Percentiles rank a stretch among this genome's conserved stretches.
These are phyloP conservation scores for Myotis findleyi DNA, from an alignment of 2,797 vertebrate genomes.

Conservation along the genomic window DNA sequence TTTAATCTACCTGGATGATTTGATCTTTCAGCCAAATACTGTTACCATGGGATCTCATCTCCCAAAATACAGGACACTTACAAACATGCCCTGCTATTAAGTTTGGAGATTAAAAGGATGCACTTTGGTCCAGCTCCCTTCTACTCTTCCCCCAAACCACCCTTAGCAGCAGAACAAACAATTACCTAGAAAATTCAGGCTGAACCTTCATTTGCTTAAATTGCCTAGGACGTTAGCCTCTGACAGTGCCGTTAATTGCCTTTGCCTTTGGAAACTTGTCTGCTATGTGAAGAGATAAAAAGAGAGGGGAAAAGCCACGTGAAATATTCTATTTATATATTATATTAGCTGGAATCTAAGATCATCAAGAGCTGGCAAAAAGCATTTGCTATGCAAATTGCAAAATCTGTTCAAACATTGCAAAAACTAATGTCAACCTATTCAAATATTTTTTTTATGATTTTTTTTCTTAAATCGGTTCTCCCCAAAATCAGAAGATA, in stretches of 20 bases:
- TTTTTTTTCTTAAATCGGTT: not conserved
- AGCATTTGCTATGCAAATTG: not conserved
- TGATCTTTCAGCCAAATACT: constrained; percentile 14
- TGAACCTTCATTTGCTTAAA: constrained; percentile 67
- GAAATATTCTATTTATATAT: constrained; percentile 43
- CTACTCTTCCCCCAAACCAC: constrained; percentile 36
- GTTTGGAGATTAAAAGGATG: constrained; percentile 32
- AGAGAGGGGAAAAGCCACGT: not conserved
- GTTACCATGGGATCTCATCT: not conserved
- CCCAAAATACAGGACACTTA: constrained; percentile 21
- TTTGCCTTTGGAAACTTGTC: constrained; percentile 62
- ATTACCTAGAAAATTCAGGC: constrained; percentile 72
- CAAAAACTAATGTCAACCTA: not conserved
- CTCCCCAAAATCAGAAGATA: not conserved
- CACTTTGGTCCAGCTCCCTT: not conserved
- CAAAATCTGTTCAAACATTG: constrained; percentile 24
- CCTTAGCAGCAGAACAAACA: constrained; percentile 70
- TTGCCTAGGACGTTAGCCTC: constrained; percentile 69
- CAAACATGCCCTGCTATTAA: constrained; percentile 28
- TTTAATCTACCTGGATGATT: not conserved
- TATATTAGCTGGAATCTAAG: constrained; percentile 61
- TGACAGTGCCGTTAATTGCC: constrained; percentile 34
- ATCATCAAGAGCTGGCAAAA: constrained; percentile 29
- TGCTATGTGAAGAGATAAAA: constrained; percentile 52
- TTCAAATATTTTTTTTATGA: not conserved